These are phyloP conservation scores for Microtus ochrogaster DNA, from an alignment of 2,113 vertebrate genomes.

Conservation along the genomic window DNA sequence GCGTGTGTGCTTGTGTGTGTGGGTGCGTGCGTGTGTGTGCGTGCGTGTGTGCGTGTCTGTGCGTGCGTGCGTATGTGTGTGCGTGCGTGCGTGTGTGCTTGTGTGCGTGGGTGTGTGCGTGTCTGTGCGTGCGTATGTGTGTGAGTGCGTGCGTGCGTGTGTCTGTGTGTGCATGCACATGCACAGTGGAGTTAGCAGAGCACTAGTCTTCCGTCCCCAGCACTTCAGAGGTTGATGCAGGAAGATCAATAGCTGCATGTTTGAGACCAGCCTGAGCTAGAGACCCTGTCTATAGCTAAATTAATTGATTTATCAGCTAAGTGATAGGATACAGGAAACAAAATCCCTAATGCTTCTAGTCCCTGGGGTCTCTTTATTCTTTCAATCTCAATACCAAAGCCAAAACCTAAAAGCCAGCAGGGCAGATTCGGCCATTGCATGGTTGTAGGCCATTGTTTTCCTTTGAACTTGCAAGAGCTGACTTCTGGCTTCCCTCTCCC, in stretches of 20 bases:
- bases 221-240: not conserved
- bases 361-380: not conserved
- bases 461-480: not conserved
- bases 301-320: not conserved
- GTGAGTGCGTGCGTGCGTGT: accelerated
- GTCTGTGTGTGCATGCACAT: not conserved
- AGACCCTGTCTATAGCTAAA: not conserved
- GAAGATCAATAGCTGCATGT: not conserved
- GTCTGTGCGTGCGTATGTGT: not conserved
- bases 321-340: not conserved
- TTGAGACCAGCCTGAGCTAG: not conserved
- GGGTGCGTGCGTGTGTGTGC: not conserved
- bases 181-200: not conserved
- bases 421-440: not conserved
- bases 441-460: not conserved
- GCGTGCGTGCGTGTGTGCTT: not conserved
- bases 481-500: not conserved
- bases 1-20: not conserved
- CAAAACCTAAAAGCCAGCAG: not conserved
- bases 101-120: not conserved
- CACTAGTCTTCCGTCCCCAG: not conserved
- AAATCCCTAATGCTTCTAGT: not conserved
- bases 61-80: not conserved
- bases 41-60: not conserved
- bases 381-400: not conserved